Evolutionary conservation across 2,797 vertebrate genomes (phyloP), one percentile per base, ranked within the genome.

Genomic region (Poecilia gillii): DNA sequence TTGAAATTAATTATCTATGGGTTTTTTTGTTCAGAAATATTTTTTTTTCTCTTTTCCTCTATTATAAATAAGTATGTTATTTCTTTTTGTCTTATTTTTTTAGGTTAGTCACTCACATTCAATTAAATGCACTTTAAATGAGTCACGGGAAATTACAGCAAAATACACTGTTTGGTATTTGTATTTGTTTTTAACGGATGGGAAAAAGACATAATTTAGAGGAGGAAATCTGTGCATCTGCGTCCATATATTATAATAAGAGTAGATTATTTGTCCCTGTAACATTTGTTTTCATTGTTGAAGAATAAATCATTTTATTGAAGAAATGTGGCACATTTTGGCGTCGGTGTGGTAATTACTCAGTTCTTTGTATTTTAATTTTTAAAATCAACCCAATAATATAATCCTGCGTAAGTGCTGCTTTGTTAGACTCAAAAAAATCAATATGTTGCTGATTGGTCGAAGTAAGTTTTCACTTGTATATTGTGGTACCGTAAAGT

Each of bases 91-190:
- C 81, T 57, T 55, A 20, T 76, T 93, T 91, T 87, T 91, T 92
- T 94, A 78, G 84, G 76, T 82, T 83, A 77, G 93, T 74, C 80
- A 79, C 83, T 88, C 72, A 85, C 43, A 82, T 94, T 95, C 93
- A 93, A 96, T 96, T 92, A 95, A 94, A 96, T 96, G 98, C 98
- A 99, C 98, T 99, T 99, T 99, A 99, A 97, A 96, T 73, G 89
- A 92, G 86, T 90, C 89, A 87, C 86, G 83, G 85, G 81, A 92
- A 85, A 91, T 83, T 88, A 74, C 76, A 6, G 36, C 88, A 88
- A 84, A 70, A 76, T 20, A 81, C 88, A 93, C 92, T 92, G 91
- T 47, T 82, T 82, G 39, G 36, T 80, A 88, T 55, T 87, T 72
- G 23, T 47, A 23, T 73, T 78, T 74, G 72, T 75, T 85, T 84